Percentiles rank a stretch among this genome's conserved stretches.
These are phyloP conservation scores for Tineola bisselliella DNA, from an alignment of 2,888 invertebrate species.

Conservation along the genomic window DNA sequence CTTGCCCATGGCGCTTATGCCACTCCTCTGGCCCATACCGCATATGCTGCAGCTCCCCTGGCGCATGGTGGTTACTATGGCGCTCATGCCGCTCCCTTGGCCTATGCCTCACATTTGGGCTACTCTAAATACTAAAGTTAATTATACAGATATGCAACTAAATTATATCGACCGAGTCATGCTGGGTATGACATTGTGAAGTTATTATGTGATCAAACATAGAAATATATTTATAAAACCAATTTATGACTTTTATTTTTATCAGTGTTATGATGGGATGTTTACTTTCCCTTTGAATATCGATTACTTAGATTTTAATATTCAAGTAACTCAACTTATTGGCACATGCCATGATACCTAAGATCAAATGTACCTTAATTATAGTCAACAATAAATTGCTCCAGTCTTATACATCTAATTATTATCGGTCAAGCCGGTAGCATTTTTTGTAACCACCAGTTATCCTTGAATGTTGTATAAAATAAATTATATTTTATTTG, in stretches of 20 bases:
- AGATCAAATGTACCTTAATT: neutral
- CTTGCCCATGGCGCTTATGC: slow-evolving; percentile 18
- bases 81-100: slow-evolving; percentile 21
- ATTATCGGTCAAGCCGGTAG: slow-evolving; percentile 3
- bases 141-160: neutral
- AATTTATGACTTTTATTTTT: neutral
- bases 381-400: neutral
- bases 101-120: slow-evolving; percentile 26
- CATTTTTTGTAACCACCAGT: neutral
- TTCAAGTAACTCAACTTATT: neutral
- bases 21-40: slow-evolving; percentile 18
- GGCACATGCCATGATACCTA: neutral
- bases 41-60: slow-evolving; percentile 18
- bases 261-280: neutral
- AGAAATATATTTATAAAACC: neutral
- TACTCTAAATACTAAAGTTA: slow-evolving; percentile 27
- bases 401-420: neutral
- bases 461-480: neutral
- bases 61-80: slow-evolving; percentile 22
- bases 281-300: no score
- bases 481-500: neutral
- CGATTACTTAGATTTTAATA: no score
- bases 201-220: neutral
- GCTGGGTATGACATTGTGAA: neutral
- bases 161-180: neutral